Evolutionary conservation across 1,140 invertebrate species (phyloP), one percentile per base, ranked within the genome.

Genomic region (Gonioctena quinquepunctata): DNA sequence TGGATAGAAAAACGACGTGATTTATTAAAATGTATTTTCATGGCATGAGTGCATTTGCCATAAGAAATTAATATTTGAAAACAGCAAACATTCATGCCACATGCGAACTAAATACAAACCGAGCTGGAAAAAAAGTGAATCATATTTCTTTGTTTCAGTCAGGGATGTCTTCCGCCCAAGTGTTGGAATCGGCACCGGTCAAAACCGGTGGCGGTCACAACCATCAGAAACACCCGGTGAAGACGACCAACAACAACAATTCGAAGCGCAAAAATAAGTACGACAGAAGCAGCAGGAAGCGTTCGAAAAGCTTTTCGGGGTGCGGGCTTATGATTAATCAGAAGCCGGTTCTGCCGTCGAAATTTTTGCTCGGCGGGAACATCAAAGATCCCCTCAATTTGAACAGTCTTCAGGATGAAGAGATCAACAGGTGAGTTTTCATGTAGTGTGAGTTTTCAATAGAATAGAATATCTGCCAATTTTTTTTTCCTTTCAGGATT

Each of bases 331-430:
- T 85, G 56, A 86, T 91, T 48, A 90, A 90, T 72, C 92, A 92
- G 76, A 91, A 91, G 70, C 88, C 87, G 68, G 91, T 94, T 70
- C 90, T 94, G 27, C 95, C 96, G 0, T 96, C 94, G 2, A 97
- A 97, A 83, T 98, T 98, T 86, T 85, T 98, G 4, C 86, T 98
- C 1, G 96, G 96, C 59, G 96, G 96, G 18, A 98, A 96, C 81
- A 97, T 97, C 74, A 92, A 91, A 72, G 96, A 99, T 86, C 96
- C 96, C 0, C 83, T 99, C 8, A 98, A 99, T 86, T 85, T 99
- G 60, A 96, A 95, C 77, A 95, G 95, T 81, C 86, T 98, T 77
- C 92, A 94, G 81, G 91, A 96, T 84, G 94, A 96, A 82, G 92
- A 94, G 81, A 89, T 94, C 6, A 94, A 94, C 71, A 88, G 63